A percentile compares a stretch with the other conserved stretches of the same genome.
Evolutionary conservation across 2,113 vertebrate genomes (phyloP).

Genomic region (Proteles cristata): DNA sequence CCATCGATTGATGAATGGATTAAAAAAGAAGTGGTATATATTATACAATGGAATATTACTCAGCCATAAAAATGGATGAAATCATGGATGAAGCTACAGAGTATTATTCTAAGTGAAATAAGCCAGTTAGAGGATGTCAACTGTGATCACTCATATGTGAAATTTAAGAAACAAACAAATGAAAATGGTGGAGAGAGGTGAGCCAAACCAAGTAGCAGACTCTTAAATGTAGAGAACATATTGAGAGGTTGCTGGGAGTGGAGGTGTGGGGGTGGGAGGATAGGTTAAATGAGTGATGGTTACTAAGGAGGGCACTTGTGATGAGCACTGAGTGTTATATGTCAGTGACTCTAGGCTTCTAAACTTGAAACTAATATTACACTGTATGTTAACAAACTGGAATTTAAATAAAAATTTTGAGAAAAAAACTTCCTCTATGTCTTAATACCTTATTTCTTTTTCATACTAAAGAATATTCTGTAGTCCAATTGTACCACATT

Average conservation of each 20-base stretch:
- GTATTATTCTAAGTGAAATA: not conserved
- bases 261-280: not conserved
- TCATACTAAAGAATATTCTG: not conserved
- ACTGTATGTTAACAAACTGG: not conserved
- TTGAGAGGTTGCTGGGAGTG: not conserved
- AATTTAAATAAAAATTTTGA: not conserved
- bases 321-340: not conserved
- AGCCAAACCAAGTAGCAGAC: not conserved
- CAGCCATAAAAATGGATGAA: not conserved
- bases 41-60: not conserved
- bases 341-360: not conserved
- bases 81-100: not conserved
- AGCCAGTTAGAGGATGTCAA: not conserved
- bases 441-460: not conserved
- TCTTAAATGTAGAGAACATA: not conserved
- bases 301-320: not conserved
- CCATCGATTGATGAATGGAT: not conserved
- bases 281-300: not conserved
- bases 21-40: not conserved
- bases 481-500: too few relatives aligned
- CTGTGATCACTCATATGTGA: not conserved
- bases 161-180: not conserved
- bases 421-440: not conserved
- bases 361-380: not conserved
- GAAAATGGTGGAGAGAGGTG: not conserved